phyloP scores from a whole-genome alignment of 2,888 invertebrate genomes.

The Gymnocheta viridis region DNA sequence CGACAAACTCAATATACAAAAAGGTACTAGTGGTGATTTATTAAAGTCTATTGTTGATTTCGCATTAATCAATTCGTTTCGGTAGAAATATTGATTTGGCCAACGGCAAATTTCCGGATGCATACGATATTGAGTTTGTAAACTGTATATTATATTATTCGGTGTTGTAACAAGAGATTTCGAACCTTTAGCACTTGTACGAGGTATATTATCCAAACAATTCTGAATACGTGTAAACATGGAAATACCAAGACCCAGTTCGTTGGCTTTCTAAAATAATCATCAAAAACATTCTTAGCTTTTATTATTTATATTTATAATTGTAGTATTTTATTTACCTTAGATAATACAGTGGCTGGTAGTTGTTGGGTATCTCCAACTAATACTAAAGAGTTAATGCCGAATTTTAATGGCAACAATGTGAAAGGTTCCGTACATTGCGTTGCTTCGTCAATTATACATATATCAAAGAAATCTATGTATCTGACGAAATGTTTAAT shows the following conservation, averaged over 20 bases:
- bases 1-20: slow-evolving; percentile 84
- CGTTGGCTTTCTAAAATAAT: slow-evolving; percentile 85
- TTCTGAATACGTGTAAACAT: slow-evolving; percentile 89
- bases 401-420: slow-evolving; percentile 89
- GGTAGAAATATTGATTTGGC: slow-evolving; percentile 85
- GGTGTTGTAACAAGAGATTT: slow-evolving; percentile 77
- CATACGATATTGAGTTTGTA: slow-evolving; percentile 93
- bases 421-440: slow-evolving; percentile 93
- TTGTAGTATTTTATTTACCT: slow-evolving; percentile 83
- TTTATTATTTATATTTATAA: not conserved
- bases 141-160: slow-evolving; percentile 76
- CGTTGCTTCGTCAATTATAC: slow-evolving; percentile 94
- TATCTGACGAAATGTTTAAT: slow-evolving; percentile 55
- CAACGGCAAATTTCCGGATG: slow-evolving; percentile 90
- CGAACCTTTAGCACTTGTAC: slow-evolving; percentile 78
- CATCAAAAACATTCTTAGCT: not conserved
- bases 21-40: slow-evolving; percentile 83
- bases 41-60: slow-evolving; percentile 65
- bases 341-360: slow-evolving; percentile 90
- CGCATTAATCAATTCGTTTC: slow-evolving; percentile 76
- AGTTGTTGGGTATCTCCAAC: slow-evolving; percentile 95
- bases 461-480: slow-evolving; percentile 83
- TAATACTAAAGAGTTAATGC: slow-evolving; percentile 88
- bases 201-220: slow-evolving; percentile 81
- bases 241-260: slow-evolving; percentile 88